Conservation (phyloP, 2,888 invertebrate species). For the Ametastegia equiseti region DNA sequence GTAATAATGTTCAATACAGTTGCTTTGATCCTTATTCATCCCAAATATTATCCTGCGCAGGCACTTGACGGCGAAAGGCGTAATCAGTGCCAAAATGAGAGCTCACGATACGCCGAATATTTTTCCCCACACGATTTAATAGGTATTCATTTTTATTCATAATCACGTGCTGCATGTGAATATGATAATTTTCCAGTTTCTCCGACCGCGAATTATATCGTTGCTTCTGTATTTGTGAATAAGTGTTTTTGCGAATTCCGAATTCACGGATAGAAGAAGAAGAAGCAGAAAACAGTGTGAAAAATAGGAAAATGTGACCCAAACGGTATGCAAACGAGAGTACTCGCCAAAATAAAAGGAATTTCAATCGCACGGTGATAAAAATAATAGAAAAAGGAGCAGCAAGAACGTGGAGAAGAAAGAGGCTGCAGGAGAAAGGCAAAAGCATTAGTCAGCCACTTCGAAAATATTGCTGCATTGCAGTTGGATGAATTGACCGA, state of each 20-base stretch:
- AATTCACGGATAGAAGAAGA: neutral
- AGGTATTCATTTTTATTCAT: neutral
- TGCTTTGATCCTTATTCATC: neutral
- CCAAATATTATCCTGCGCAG: neutral
- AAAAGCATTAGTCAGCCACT: neutral
- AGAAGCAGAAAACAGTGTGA: no score
- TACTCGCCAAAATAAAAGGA: neutral
- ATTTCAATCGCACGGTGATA: neutral
- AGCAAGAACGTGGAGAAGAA: neutral
- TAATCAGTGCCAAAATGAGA: neutral
- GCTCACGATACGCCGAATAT: neutral
- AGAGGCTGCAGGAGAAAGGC: neutral
- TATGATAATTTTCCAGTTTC: neutral
- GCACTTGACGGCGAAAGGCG: neutral
- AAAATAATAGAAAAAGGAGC: no score
- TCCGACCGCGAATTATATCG: neutral
- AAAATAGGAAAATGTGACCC: neutral
- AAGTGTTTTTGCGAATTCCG: neutral
- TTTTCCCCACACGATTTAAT: neutral
- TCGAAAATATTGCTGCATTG: neutral
- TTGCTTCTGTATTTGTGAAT: neutral
- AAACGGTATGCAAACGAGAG: conserved; percentile 18
- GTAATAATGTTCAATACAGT: neutral
- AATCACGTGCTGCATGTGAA: neutral
- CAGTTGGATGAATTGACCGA: neutral